Evolutionary conservation across 2,113 vertebrate genomes (phyloP).

Genomic region (Propithecus coquereli): DNA sequence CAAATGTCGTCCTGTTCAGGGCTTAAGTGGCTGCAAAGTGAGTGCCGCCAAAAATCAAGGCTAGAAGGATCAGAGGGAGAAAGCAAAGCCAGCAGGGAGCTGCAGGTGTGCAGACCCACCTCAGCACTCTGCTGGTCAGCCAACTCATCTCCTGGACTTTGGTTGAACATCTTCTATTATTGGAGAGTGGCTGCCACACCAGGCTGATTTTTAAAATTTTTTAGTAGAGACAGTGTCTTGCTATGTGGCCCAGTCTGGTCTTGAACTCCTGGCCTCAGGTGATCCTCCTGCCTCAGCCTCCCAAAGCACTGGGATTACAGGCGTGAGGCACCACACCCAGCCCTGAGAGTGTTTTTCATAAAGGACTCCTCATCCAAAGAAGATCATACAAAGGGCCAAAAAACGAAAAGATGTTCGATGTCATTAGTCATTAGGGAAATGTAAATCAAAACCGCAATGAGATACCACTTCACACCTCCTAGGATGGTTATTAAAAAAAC

Average conservation of each 20-base stretch:
- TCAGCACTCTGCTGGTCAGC: not conserved
- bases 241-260: not conserved
- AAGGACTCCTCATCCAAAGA: not conserved
- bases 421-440: not conserved
- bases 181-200: not conserved
- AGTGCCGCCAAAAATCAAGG: not conserved
- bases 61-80: not conserved
- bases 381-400: not conserved
- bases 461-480: not conserved
- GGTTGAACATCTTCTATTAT: not conserved
- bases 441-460: not conserved
- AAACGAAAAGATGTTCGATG: not conserved
- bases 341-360: not conserved
- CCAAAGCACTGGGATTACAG: not conserved
- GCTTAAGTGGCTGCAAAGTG: not conserved
- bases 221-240: too few species aligned
- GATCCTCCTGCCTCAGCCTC: not conserved
- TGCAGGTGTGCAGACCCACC: not conserved
- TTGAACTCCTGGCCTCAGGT: not conserved
- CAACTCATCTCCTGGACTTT: not conserved
- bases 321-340: not conserved
- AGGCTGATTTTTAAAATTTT: too few species aligned
- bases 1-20: not conserved
- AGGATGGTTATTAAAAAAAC: not conserved
- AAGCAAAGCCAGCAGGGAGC: not conserved